These are phyloP conservation scores for Callopanchax toddi DNA, from an alignment of 2,113 vertebrate species.

Conservation along the genomic window DNA sequence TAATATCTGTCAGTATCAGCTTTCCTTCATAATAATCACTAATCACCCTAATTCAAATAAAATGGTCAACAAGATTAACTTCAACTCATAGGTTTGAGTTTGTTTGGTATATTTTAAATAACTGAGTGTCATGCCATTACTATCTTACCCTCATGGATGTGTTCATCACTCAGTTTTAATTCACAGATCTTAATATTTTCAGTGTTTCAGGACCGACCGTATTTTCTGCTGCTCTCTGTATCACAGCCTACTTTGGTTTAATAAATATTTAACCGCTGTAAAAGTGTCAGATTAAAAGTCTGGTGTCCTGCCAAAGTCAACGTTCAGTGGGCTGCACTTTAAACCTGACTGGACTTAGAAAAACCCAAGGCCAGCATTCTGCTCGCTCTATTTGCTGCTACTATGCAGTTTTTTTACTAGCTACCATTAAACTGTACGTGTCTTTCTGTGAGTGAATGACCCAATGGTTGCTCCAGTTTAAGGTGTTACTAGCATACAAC, in stretches of 20 bases:
- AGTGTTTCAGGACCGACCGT: neutral
- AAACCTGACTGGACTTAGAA: slow-evolving; percentile 27
- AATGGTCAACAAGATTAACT: no score
- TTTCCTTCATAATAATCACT: no score
- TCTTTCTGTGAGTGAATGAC: neutral
- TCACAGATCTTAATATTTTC: no score
- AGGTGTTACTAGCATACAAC: neutral
- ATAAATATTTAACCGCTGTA: slow-evolving; percentile 1
- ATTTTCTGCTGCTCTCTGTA: neutral
- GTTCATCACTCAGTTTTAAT: no score
- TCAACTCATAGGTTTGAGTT: no score
- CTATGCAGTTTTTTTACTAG: neutral
- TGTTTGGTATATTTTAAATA: no score
- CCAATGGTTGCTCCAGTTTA: neutral
- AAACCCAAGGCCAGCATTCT: neutral
- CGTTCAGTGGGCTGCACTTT: slow-evolving; percentile 50
- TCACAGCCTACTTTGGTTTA: neutral
- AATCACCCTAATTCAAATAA: no score
- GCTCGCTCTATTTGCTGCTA: neutral
- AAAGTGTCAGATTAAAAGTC: slow-evolving; percentile 2
- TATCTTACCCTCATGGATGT: no score
- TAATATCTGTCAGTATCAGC: no score
- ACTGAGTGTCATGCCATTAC: no score
- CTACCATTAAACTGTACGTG: slow-evolving; percentile 1
- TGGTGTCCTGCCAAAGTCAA: slow-evolving; percentile 45